These are phyloP conservation scores for Pachyrhynchus sulphureomaculatus DNA, from an alignment of 1,140 invertebrate genomes.

Conservation along the genomic window DNA sequence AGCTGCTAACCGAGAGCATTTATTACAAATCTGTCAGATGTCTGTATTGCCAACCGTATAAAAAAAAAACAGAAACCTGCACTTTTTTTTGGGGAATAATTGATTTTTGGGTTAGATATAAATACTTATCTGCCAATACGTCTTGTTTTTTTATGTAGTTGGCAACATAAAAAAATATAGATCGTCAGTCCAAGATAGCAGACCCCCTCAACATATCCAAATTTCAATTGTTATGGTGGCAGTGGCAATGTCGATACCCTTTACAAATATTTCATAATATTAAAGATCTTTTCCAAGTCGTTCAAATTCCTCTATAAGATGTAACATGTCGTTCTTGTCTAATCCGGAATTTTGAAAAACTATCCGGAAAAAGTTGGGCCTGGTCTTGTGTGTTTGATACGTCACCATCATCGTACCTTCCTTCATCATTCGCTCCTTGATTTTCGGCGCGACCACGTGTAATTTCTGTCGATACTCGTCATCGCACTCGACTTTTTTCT, in stretches of 20 bases:
- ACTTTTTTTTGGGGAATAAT: no score
- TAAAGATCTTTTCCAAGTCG: constrained; percentile 71
- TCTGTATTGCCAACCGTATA: no score
- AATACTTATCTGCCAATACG: no score
- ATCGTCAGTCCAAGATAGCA: neutral
- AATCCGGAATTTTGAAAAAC: constrained; percentile 88
- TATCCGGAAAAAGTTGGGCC: constrained; percentile 91
- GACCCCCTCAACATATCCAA: neutral
- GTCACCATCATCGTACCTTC: constrained; percentile 93
- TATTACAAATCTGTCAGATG: no score
- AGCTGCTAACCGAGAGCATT: no score
- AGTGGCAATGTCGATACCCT: no score
- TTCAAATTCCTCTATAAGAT: constrained; percentile 86
- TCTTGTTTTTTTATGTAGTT: no score
- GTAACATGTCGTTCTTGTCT: constrained; percentile 77
- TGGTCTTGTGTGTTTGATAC: constrained; percentile 80
- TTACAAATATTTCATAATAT: neutral
- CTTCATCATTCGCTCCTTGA: constrained; percentile 94
- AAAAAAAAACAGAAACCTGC: no score
- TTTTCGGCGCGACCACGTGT: constrained; percentile 82
- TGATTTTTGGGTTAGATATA: no score
- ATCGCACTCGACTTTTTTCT: constrained; percentile 50
- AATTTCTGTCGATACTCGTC: constrained; percentile 68
- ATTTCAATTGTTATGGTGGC: neutral
- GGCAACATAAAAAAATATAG: neutral